phyloP scores from a whole-genome alignment of 2,797 vertebrate species.

The Lagodon rhomboides region DNA sequence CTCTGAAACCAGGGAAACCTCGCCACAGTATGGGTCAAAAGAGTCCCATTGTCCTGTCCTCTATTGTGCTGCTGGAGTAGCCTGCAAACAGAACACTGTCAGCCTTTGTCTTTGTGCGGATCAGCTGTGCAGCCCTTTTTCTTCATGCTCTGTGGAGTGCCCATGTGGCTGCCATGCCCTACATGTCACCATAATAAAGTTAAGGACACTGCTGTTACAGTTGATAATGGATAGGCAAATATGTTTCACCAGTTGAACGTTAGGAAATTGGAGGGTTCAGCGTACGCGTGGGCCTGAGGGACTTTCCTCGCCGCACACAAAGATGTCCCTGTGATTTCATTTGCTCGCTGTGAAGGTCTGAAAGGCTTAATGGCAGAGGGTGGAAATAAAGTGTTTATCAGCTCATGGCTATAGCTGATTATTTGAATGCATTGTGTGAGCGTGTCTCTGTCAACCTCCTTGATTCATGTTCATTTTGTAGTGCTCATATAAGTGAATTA shows the following conservation, averaged over 20 bases:
- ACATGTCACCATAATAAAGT: slow-evolving; percentile 79
- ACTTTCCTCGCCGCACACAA: slow-evolving; percentile 19
- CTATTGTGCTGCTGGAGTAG: slow-evolving; percentile 84
- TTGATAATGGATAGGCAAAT: slow-evolving; percentile 68
- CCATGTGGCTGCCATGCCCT: slow-evolving; percentile 77
- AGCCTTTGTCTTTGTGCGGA: slow-evolving; percentile 82
- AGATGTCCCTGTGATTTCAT: slow-evolving; percentile 45
- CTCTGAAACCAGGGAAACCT: slow-evolving; percentile 78
- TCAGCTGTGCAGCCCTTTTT: slow-evolving; percentile 76
- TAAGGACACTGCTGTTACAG: slow-evolving; percentile 63
- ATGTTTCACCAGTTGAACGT: slow-evolving; percentile 49
- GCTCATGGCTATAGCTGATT: slow-evolving; percentile 5
- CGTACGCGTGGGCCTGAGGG: slow-evolving; percentile 35
- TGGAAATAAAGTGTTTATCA: slow-evolving; percentile 40
- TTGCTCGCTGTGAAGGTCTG: slow-evolving; percentile 34
- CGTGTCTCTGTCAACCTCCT: not conserved
- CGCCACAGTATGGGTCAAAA: slow-evolving; percentile 76
- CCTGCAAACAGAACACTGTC: slow-evolving; percentile 83
- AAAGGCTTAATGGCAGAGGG: slow-evolving; percentile 16
- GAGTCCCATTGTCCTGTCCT: slow-evolving; percentile 82
- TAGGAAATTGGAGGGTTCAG: slow-evolving; percentile 40
- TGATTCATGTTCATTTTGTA: not conserved
- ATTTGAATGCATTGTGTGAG: not conserved
- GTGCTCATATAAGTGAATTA: not conserved
- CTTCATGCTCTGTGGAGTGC: slow-evolving; percentile 63